Percentiles rank a stretch among this genome's conserved stretches.
phyloP scores from a whole-genome alignment of 1,140 invertebrate species.

The Aricia agestis region DNA sequence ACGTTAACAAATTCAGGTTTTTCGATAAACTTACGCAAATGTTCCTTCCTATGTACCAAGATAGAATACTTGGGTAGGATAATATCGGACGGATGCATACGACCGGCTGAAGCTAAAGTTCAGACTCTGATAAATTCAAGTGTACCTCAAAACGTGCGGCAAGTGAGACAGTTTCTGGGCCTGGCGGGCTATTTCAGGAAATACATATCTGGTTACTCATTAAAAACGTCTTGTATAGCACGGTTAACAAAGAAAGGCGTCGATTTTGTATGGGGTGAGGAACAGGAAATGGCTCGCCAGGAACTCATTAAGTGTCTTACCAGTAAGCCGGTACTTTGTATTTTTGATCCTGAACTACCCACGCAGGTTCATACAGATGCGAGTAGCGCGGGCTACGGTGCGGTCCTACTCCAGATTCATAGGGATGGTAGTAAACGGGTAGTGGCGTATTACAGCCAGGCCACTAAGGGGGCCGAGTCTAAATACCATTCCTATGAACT shows the following conservation, averaged over 20 bases:
- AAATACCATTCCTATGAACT: constrained; percentile 23
- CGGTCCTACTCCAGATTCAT: constrained; percentile 17
- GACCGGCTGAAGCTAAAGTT: neutral
- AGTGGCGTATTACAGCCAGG: constrained; percentile 22
- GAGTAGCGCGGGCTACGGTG: constrained; percentile 21
- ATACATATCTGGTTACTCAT: constrained; percentile 2
- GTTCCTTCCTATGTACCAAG: constrained; percentile 19
- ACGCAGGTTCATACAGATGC: constrained; percentile 26
- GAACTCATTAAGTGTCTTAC: constrained; percentile 17
- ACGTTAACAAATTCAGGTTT: no score
- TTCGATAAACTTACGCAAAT: constrained; percentile 23
- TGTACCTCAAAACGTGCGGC: neutral
- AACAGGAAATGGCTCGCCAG: constrained; percentile 12
- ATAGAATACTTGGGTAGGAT: constrained; percentile 20
- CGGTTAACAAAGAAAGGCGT: constrained; percentile 11
- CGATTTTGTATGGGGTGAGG: constrained; percentile 9
- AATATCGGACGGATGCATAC: neutral
- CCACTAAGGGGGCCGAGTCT: constrained; percentile 14
- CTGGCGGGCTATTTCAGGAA: constrained; percentile 16
- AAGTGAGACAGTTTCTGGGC: neutral
- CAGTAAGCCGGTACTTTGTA: constrained; percentile 15
- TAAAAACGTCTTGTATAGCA: neutral
- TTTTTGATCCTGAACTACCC: constrained; percentile 16
- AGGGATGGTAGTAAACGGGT: constrained; percentile 15
- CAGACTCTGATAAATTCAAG: neutral